These are phyloP conservation scores for Todus mexicanus DNA, from an alignment of 2,797 vertebrate genomes.

Conservation along the genomic window DNA sequence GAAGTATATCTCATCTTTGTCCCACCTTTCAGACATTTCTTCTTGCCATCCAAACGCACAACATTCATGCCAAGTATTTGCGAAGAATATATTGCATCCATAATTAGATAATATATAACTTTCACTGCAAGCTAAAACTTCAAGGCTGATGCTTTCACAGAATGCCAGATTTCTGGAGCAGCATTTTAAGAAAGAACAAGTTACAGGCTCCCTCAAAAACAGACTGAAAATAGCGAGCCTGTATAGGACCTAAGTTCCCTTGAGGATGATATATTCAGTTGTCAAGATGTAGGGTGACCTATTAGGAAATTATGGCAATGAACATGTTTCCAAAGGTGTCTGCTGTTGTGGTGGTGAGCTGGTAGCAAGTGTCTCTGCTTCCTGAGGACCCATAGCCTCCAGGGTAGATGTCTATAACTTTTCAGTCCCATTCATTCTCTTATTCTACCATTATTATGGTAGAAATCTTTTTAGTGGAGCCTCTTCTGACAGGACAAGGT, in stretches of 20 bases:
- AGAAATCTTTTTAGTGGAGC: not conserved
- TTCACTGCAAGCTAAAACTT: not conserved
- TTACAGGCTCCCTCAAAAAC: not conserved
- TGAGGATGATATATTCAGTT: not conserved
- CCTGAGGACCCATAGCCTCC: not conserved
- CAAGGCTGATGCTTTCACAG: not conserved
- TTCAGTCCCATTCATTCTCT: not conserved
- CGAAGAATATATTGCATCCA: not conserved
- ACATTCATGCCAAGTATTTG: not conserved
- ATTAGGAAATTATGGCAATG: not conserved
- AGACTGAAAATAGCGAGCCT: not conserved
- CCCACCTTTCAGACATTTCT: not conserved
- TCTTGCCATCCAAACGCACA: not conserved
- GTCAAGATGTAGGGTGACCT: not conserved
- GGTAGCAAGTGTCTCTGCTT: not conserved
- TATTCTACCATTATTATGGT: not conserved
- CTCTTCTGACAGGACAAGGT: not conserved
- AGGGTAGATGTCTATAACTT: not conserved
- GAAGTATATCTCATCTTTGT: not conserved
- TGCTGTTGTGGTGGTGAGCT: not conserved
- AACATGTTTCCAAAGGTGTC: not conserved
- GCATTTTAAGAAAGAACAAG: not conserved
- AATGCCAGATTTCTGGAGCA: not conserved
- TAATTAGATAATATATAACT: not conserved
- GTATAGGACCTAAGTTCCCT: not conserved